Evolutionary conservation across 2,888 invertebrate species (phyloP), one percentile per base, ranked within the genome.

Genomic region (Neoitamus cyanurus): DNA sequence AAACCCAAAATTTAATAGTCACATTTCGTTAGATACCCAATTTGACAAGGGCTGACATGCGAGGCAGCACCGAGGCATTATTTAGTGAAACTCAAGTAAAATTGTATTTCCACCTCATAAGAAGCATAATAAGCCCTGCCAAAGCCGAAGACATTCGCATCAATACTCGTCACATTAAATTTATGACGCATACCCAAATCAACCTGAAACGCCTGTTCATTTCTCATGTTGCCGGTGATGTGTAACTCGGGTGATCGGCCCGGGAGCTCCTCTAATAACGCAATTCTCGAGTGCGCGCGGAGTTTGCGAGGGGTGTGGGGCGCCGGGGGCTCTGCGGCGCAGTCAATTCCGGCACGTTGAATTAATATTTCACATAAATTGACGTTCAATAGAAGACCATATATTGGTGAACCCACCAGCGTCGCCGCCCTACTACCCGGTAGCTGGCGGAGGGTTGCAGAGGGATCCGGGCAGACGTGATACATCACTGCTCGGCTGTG

Each of bases 111-210:
- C 70, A 31, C 28, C 70, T 70, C 70, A 70, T 70, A 70, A 70
- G 70, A 13, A 28, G 70, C 70, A 70, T 70, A 70, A 70, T 70
- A 70, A 70, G 70, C 70, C 70, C 30, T 70, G 70, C 31, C 70
- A 30, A 31, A 70, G 30, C 30, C n/a, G 30, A 70, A 70, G 70
- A 30, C 70, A 70, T 70, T 70, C 70, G 15, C 70, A 70, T 70
- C 70, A 70, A 70, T 70, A 70, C 31, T 70, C 70, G 70, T 70
- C 70, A 70, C 70, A 70, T 30, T 70, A 70, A 70, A 70, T 70
- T 70, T 70, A 70, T 70, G 30, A 70, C 31, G 70, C 31, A 31
- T 30, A 70, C 9, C 70, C 70, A 70, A 31, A 70, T 70, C 70
- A 70, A 70, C 30, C 70, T 70, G 70, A 70, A 70, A 70, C 31